These are phyloP conservation scores for Panagrolaimus sp. DNA, from an alignment of 1,140 invertebrate genomes.

Conservation along the genomic window DNA sequence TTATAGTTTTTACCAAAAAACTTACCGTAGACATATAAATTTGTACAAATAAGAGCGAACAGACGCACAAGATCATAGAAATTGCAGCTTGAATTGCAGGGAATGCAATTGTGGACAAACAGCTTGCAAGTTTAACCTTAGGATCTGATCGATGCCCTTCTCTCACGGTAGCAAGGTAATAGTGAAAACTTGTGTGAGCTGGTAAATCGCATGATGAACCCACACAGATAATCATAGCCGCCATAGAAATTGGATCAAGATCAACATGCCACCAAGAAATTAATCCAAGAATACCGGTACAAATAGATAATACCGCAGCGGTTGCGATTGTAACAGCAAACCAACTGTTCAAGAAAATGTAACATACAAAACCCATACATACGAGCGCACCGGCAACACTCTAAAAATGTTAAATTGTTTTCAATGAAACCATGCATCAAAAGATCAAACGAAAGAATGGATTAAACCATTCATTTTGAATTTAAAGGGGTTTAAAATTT, in stretches of 20 bases:
- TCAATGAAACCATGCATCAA: no score
- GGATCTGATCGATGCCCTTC: slow-evolving; percentile 22
- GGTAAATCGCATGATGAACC: slow-evolving; percentile 61
- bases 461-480: background rate
- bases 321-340: slow-evolving; percentile 60
- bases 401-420: no score
- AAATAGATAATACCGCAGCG: slow-evolving; percentile 60
- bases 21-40: slow-evolving; percentile 55
- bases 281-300: slow-evolving; percentile 60
- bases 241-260: slow-evolving; percentile 62
- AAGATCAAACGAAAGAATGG: slow-evolving; percentile 51
- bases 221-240: slow-evolving; percentile 62
- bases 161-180: slow-evolving; percentile 61
- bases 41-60: slow-evolving; percentile 49
- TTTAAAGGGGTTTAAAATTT: slow-evolving; percentile 51
- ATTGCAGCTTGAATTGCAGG: slow-evolving; percentile 54
- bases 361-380: slow-evolving; percentile 61
- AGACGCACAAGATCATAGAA: slow-evolving; percentile 56
- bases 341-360: slow-evolving; percentile 61
- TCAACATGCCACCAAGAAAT: slow-evolving; percentile 59
- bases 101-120: slow-evolving; percentile 56
- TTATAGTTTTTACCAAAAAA: background rate
- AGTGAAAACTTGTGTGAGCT: slow-evolving; percentile 61
- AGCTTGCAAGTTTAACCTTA: slow-evolving; percentile 52
- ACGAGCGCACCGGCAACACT: slow-evolving; percentile 45